These are phyloP conservation scores for Sciurus vulgaris DNA, from an alignment of 2,797 vertebrate species.

Conservation along the genomic window DNA sequence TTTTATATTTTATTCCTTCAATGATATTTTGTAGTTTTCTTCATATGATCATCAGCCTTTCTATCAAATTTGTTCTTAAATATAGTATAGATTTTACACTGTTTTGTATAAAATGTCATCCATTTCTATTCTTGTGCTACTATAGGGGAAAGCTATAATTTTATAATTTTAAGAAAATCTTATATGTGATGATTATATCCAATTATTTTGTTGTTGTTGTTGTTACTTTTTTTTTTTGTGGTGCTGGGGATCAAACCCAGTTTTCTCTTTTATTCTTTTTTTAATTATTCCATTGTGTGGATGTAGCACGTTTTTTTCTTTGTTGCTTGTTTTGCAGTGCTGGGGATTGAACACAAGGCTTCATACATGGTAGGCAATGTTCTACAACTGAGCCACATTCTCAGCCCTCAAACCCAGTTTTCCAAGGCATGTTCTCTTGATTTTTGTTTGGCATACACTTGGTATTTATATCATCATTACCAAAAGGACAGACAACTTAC, in stretches of 20 bases:
- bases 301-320: background rate
- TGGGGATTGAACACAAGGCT: too few species aligned
- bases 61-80: constrained; percentile 51
- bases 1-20: constrained; percentile 34
- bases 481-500: background rate
- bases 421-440: background rate
- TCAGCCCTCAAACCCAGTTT: background rate
- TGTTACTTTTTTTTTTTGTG: too few species aligned
- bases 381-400: too few species aligned
- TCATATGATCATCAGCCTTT: background rate
- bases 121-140: constrained; percentile 2
- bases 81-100: constrained; percentile 38
- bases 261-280: background rate
- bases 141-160: constrained; percentile 1
- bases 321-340: too few species aligned
- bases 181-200: background rate
- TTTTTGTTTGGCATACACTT: background rate
- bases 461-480: background rate
- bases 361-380: too few species aligned
- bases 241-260: background rate
- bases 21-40: constrained; percentile 38
- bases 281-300: too few species aligned
- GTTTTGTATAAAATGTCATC: constrained; percentile 50
- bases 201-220: background rate
- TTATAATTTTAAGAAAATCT: constrained; percentile 53